Percentiles rank a stretch among this genome's conserved stretches.
These are phyloP conservation scores for Leuctra nigra DNA, from an alignment of 2,888 invertebrate genomes.

Conservation along the genomic window DNA sequence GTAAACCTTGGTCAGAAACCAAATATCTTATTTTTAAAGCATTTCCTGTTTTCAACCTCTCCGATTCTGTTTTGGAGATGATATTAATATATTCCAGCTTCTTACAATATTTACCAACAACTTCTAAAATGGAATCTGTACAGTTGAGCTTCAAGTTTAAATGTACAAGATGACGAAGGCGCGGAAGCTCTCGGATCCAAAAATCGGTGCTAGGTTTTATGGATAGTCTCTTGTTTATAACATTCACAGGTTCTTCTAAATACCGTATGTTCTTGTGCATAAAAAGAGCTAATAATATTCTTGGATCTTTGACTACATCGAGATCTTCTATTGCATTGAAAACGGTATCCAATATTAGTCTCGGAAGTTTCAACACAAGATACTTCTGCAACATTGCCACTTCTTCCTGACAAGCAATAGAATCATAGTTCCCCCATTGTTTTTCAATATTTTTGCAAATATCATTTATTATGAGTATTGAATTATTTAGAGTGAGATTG, in stretches of 20 bases:
- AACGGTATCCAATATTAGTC: constrained; percentile 27
- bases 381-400: constrained; percentile 23
- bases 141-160: constrained; percentile 28
- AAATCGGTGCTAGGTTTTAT: constrained; percentile 22
- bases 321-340: constrained; percentile 21
- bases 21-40: constrained; percentile 29
- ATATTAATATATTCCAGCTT: constrained; percentile 29
- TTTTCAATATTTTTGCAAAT: constrained; percentile 27
- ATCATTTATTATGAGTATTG: constrained; percentile 23
- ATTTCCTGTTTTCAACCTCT: constrained; percentile 23
- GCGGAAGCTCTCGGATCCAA: constrained; percentile 27
- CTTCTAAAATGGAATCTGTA: constrained; percentile 30
- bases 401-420: constrained; percentile 19
- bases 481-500: constrained; percentile 7
- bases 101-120: constrained; percentile 27
- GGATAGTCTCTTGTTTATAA: neutral
- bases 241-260: constrained; percentile 16
- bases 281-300: constrained; percentile 26
- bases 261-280: constrained; percentile 29
- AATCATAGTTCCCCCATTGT: constrained; percentile 26
- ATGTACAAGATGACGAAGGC: constrained; percentile 24
- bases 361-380: constrained; percentile 25
- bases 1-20: constrained; percentile 30
- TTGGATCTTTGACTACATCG: constrained; percentile 1
- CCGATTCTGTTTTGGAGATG: constrained; percentile 27